These are phyloP conservation scores for Rhamphomyia laevipes DNA, from an alignment of 2,888 invertebrate genomes.

Conservation along the genomic window DNA sequence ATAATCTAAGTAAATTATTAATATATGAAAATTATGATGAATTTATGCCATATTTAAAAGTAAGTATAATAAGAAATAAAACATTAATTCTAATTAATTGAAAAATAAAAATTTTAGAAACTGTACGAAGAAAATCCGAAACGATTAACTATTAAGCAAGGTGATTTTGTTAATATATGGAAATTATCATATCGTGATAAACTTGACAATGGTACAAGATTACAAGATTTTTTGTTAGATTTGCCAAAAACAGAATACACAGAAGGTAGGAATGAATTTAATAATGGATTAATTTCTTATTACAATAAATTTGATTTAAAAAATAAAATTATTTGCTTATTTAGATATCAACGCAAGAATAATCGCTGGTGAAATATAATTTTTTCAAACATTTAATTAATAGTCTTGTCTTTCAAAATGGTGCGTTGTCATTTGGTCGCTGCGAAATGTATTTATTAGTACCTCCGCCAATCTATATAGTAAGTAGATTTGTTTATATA, in stretches of 20 bases:
- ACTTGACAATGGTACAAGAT: constrained; percentile 43
- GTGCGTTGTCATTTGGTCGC: constrained; percentile 45
- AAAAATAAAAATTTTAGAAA: constrained; percentile 16
- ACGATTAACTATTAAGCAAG: constrained; percentile 28
- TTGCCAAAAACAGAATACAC: constrained; percentile 38
- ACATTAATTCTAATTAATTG: background rate
- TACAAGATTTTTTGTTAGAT: constrained; percentile 42
- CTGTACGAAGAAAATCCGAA: constrained; percentile 23
- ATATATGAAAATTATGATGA: constrained; percentile 46
- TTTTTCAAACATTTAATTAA: constrained; percentile 53
- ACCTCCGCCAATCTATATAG: constrained; percentile 48
- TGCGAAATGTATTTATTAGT: constrained; percentile 50
- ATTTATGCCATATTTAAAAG: constrained; percentile 40
- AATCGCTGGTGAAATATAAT: constrained; percentile 39
- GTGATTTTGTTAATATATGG: constrained; percentile 48
- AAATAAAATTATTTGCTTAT: constrained; percentile 35
- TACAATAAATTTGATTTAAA: constrained; percentile 27
- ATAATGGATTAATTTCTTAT: no score
- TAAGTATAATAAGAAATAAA: constrained; percentile 19
- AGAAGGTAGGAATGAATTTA: constrained; percentile 40
- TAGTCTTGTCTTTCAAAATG: constrained; percentile 47
- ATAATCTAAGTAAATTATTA: constrained; percentile 39
- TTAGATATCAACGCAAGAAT: constrained; percentile 48
- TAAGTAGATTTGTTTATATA: constrained; percentile 31
- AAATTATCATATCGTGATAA: constrained; percentile 46